A percentile compares a stretch with the other conserved stretches of the same genome.
Conservation (phyloP, 2,888 invertebrate genomes). For the Cheilosia urbana region DNA sequence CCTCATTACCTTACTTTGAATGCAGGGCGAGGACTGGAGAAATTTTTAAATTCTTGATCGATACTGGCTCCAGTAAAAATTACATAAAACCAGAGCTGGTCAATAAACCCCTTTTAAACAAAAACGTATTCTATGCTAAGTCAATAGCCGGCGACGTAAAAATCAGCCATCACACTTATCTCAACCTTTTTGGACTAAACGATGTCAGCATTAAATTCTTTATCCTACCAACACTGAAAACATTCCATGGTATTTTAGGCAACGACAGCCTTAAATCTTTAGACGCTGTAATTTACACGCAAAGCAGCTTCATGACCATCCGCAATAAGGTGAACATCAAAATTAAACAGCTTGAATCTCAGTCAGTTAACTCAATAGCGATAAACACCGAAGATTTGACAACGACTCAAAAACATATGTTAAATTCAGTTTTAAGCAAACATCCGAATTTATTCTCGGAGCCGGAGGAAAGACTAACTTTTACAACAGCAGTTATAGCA, state of each 20-base stretch:
- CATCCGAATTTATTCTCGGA: conserved; percentile 55
- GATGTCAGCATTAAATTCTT: neutral
- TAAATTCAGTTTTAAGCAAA: conserved; percentile 4
- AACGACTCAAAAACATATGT: neutral
- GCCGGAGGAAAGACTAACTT: conserved; percentile 16
- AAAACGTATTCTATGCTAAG: too few species aligned
- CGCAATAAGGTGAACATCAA: too few species aligned
- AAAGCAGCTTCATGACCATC: too few species aligned
- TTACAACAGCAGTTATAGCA: conserved; percentile 43
- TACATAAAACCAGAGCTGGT: too few species aligned
- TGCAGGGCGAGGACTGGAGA: too few species aligned
- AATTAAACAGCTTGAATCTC: too few species aligned
- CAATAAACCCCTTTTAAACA: too few species aligned
- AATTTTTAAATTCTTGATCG: too few species aligned
- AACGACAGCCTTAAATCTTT: too few species aligned
- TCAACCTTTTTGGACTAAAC: conserved; percentile 28
- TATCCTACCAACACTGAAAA: conserved; percentile 13
- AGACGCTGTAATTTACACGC: too few species aligned
- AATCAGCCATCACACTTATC: neutral
- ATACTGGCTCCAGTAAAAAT: conserved; percentile 27
- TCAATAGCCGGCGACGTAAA: too few species aligned
- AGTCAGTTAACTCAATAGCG: too few species aligned
- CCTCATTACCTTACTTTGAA: conserved; percentile 24
- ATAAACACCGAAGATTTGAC: conserved; percentile 10
- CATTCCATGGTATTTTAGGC: conserved; percentile 36